phyloP scores from a whole-genome alignment of 2,113 vertebrate genomes.

The Ammodytes marinus region DNA sequence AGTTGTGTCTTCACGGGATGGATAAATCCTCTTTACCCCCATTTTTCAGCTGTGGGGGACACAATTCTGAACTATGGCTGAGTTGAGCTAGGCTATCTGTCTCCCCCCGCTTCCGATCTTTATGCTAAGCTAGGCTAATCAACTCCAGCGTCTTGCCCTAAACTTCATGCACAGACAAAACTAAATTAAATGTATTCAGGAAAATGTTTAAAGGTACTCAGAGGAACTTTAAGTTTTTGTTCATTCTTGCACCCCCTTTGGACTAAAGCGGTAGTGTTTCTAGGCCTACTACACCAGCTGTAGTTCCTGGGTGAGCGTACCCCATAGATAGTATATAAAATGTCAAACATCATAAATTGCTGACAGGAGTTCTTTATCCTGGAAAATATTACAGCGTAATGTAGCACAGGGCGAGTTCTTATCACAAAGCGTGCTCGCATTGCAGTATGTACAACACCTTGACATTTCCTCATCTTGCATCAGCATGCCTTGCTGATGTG shows the following conservation, averaged over 20 bases:
- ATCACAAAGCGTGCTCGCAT: not conserved
- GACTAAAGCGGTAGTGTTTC: too few relatives aligned
- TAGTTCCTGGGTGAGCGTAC: too few relatives aligned
- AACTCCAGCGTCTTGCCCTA: not conserved
- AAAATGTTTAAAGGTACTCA: too few relatives aligned
- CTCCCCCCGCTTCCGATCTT: not conserved
- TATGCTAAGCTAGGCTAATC: conserved; percentile 5
- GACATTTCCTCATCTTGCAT: conserved; percentile 29
- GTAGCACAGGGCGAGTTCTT: not conserved
- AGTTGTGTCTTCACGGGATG: not conserved
- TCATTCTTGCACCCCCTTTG: too few relatives aligned
- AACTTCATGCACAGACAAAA: not conserved
- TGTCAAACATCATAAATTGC: not conserved
- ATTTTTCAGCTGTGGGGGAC: not conserved
- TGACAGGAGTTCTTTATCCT: not conserved
- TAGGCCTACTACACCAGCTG: too few relatives aligned
- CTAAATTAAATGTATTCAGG: too few relatives aligned
- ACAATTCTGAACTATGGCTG: not conserved
- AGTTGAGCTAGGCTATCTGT: not conserved
- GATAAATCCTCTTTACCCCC: too few relatives aligned
- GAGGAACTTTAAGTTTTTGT: too few relatives aligned
- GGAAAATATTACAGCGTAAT: not conserved
- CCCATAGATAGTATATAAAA: too few relatives aligned
- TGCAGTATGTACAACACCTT: not conserved
- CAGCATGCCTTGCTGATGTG: conserved; percentile 7